A percentile compares a stretch with the other conserved stretches of the same genome.
These are phyloP conservation scores for Xylota sylvarum DNA, from an alignment of 2,888 invertebrate species.

Conservation along the genomic window DNA sequence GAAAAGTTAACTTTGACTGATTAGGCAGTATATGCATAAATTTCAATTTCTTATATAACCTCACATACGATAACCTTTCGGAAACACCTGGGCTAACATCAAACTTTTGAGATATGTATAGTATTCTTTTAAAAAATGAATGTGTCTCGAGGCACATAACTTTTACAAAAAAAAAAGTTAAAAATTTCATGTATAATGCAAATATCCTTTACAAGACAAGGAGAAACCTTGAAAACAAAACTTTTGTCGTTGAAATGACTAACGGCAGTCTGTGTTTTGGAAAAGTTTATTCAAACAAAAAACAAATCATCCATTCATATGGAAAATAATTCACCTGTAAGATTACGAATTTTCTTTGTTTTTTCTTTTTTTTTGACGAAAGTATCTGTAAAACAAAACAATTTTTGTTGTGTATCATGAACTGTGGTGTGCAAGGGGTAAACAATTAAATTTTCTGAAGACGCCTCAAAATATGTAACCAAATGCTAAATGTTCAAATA, in stretches of 20 bases:
- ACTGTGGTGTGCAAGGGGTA: too few relatives aligned
- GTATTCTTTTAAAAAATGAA: background rate
- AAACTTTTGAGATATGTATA: background rate
- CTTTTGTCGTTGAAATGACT: background rate
- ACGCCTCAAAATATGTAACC: too few relatives aligned
- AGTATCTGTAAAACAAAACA: background rate
- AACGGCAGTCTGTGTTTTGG: background rate
- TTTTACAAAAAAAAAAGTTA: too few relatives aligned
- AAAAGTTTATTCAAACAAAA: background rate
- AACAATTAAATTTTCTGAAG: too few relatives aligned
- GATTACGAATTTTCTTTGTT: background rate
- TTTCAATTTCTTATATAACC: background rate
- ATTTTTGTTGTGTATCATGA: too few relatives aligned
- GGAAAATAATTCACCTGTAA: background rate
- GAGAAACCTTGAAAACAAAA: background rate
- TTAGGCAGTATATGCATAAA: background rate
- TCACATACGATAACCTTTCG: background rate
- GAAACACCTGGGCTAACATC: background rate
- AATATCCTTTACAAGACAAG: background rate
- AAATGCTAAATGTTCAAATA: background rate
- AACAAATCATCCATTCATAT: background rate
- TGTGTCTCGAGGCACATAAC: background rate
- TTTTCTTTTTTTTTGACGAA: background rate
- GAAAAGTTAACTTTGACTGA: background rate
- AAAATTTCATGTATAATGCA: background rate